Evolutionary conservation across 2,797 vertebrate species (phyloP).

Genomic region (Argya squamiceps): DNA sequence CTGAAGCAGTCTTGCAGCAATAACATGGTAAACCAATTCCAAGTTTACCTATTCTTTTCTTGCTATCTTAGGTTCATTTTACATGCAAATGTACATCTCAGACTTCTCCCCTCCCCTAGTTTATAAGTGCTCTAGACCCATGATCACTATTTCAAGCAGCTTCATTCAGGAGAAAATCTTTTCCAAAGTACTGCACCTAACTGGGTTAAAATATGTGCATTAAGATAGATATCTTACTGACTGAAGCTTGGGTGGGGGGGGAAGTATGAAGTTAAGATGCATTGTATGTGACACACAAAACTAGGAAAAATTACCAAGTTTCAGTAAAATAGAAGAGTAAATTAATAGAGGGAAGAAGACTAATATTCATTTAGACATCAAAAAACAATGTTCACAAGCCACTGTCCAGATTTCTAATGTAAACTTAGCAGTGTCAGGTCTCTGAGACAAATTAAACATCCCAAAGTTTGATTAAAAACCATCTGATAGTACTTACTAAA

Average conservation of each 20-base stretch:
- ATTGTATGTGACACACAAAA: background rate
- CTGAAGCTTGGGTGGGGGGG: background rate
- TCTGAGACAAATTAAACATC: background rate
- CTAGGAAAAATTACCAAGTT: background rate
- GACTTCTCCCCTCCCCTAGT: background rate
- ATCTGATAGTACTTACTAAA: background rate
- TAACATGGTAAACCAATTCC: background rate
- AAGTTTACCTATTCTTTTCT: background rate
- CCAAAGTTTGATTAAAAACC: background rate
- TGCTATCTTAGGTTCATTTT: background rate
- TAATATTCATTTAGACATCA: background rate
- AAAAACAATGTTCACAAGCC: background rate
- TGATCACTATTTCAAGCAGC: background rate
- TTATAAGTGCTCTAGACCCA: background rate
- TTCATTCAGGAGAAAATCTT: background rate
- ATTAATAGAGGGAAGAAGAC: background rate
- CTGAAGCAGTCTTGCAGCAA: background rate
- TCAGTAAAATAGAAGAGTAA: background rate
- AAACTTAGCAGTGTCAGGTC: background rate
- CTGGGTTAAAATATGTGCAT: background rate
- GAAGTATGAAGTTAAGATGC: background rate
- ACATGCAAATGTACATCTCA: background rate
- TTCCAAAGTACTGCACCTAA: background rate
- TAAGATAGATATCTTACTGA: background rate
- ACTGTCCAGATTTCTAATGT: background rate